These are phyloP conservation scores for Cancer borealis DNA, from an alignment of 2,888 invertebrate genomes.

Conservation along the genomic window DNA sequence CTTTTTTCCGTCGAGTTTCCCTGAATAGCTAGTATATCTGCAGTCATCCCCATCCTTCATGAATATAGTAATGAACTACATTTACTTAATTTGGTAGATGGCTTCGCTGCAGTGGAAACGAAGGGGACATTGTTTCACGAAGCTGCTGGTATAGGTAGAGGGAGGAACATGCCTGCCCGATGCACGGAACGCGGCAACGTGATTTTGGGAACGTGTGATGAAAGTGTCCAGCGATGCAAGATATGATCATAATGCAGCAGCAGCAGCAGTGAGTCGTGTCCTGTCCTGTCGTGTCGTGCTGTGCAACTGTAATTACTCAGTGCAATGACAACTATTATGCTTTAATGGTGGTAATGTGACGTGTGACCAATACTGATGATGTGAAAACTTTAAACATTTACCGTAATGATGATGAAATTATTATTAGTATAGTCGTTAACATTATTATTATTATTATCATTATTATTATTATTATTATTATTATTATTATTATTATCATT, in stretches of 20 bases:
- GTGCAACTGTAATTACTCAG: background rate
- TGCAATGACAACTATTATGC: background rate
- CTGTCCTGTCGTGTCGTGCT: background rate
- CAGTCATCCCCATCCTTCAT: background rate
- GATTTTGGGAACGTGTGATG: background rate
- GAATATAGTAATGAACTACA: background rate
- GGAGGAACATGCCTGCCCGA: background rate
- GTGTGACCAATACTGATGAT: too few species aligned
- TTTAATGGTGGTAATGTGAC: background rate
- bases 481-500: too few species aligned
- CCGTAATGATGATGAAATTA: background rate
- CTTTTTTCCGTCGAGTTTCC: background rate
- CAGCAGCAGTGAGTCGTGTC: background rate
- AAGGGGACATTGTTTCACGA: background rate
- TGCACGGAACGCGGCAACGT: background rate
- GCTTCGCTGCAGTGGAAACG: conserved; percentile 23
- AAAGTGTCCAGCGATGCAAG: background rate
- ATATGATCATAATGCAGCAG: background rate
- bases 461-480: too few species aligned
- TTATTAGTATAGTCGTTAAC: too few species aligned
- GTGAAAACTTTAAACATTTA: background rate
- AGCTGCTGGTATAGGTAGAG: background rate
- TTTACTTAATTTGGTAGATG: background rate
- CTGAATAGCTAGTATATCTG: background rate
- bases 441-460: too few species aligned